Base-by-base conservation (phyloP, 2,113 vertebrate species). In the Xyrauchen texanus region DNA sequence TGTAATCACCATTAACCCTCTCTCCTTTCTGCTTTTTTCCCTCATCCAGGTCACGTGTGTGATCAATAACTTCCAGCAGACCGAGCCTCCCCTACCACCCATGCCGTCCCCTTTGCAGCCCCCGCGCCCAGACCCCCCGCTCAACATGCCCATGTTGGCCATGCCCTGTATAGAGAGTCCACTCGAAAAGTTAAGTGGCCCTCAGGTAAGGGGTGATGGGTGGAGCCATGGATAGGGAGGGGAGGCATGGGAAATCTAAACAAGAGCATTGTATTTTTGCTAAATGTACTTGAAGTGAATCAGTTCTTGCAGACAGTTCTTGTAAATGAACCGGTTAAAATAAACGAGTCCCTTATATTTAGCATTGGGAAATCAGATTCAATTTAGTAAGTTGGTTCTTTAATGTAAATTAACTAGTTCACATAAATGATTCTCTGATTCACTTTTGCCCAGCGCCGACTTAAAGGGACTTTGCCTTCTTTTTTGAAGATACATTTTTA, bases 111-210 rank as follows among this genome's bases (percentile, higher is more conserved):
- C 87, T 46, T 77, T 80, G 0, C 83, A 80, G 44, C 80, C 74
- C 7, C 86, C 83, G 10, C 85, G 80, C 0, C 84, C 82, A 7
- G 93, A 94, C 68, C 88, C 89, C 8, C 60, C 89, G 42, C 82
- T 90, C 45, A 92, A 91, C 49, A 81, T 92, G 77, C 93, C 93
- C 62, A 89, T 92, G 53, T 83, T 93, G 68, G 88, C 85, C 58
- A 84, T 93, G 84, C 91, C 94, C 66, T 92, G 93, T 2, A 83
- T 95, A 82, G 93, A 95, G 84, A 94, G 91, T 92, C 94, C 94
- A 93, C 94, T 96, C 74, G 94, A 96, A 95, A 96, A 97, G 94
- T 94, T 96, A 94, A 95, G 94, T 94, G 92, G 93, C 81, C 88
- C 92, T 90, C 94, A 96, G 95, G 95, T 96, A 95, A 96, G 95